Evolutionary conservation across 2,797 vertebrate species (phyloP).

Genomic region (Synanceia verrucosa): DNA sequence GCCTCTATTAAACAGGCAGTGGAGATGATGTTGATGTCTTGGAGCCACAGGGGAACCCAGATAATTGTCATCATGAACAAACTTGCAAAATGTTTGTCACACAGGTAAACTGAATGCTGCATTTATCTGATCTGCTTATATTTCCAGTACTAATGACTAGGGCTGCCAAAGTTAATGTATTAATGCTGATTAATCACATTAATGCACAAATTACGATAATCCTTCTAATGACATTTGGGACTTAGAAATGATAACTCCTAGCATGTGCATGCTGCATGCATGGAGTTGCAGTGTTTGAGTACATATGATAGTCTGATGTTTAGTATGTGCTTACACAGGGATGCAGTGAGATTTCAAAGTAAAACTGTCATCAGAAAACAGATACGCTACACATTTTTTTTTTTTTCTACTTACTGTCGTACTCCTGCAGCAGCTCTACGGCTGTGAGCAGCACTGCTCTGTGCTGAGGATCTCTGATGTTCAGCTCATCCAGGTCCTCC

Average conservation of each 20-base stretch:
- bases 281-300: neutral
- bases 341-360: neutral
- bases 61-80: neutral
- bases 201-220: too few species aligned
- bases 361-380: neutral
- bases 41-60: neutral
- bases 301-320: neutral
- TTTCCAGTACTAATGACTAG: too few species aligned
- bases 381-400: neutral
- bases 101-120: neutral
- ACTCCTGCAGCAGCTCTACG: slow-evolving; percentile 96
- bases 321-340: neutral
- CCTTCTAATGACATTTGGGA: neutral
- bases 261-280: neutral
- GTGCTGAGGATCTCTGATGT: slow-evolving; percentile 95
- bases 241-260: neutral
- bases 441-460: slow-evolving; percentile 94
- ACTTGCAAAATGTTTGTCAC: neutral
- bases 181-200: too few species aligned
- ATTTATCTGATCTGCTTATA: neutral
- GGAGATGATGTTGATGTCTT: too few species aligned
- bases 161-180: too few species aligned
- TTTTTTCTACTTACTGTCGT: slow-evolving; percentile 89
- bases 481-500: slow-evolving; percentile 96
- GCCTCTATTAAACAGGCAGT: neutral